Evolutionary conservation across 2,797 vertebrate genomes (phyloP), one percentile per base, ranked within the genome.

Genomic region (Parauchenoglanis punctatus): DNA sequence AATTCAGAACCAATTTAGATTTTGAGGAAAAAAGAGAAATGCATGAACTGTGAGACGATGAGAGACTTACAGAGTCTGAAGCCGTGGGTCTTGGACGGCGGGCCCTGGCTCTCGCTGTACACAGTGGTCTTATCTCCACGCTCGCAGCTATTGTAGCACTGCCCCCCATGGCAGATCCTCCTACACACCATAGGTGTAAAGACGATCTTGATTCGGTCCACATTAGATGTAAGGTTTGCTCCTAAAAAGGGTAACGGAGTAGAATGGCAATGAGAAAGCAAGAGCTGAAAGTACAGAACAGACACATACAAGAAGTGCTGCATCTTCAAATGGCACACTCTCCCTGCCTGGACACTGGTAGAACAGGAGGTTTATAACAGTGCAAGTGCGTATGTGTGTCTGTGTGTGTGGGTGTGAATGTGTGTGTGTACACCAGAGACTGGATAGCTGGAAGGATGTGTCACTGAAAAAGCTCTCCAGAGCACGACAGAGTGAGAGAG

Each of bases 161-260:
- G 97, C 6, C 97, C 97, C 0, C 90, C 94, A 10, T 70, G 93
- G 94, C 98, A 99, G 0, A 96, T 95, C 93, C 97, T 95, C 87
- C 96, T 97, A 93, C 98, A 99, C 94, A 97, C 93, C 93, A 97
- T 98, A 63, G 98, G 97, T 0, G 98, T 99, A 93, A 99, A 99
- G 92, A 99, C 91, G 0, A 99, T 98, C 96, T 99, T 98, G 92
- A 99, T 98, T 92, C 98, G 97, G 93, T 96, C 97, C 93, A 98
- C 96, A 93, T 92, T 96, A 92, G 98, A 96, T 8, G 97, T 98
- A 92, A 98, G 95, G 93, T 99, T 98, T 90, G 96, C 95, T 87
- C 97, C 97, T 99, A 94, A 88, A 91, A 96, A 83, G 12, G 54
- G 93, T 90, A 91, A 65, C 1, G 46, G 94, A 89, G 90, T 91